These are phyloP conservation scores for Psittacula cyanocephala DNA, from an alignment of 2,113 vertebrate genomes.

Conservation along the genomic window DNA sequence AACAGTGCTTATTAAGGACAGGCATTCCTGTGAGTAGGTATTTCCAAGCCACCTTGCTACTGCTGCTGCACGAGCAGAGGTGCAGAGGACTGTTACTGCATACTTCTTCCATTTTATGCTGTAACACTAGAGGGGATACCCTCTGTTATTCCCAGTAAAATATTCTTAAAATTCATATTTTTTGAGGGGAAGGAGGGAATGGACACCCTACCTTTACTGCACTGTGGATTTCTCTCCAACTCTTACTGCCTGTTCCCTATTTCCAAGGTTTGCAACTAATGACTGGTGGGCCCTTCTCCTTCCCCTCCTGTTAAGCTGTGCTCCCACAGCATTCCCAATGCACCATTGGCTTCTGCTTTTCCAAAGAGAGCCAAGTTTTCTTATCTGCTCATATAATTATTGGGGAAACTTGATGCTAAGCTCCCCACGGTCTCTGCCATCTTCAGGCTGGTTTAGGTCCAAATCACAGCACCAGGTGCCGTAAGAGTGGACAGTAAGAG, in stretches of 20 bases:
- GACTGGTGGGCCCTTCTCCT: too few species aligned
- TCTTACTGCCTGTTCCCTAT: neutral
- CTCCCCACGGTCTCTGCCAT: neutral
- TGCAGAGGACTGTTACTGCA: neutral
- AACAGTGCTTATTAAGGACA: neutral
- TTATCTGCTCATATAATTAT: neutral
- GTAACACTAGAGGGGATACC: neutral
- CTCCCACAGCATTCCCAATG: neutral
- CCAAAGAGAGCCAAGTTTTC: neutral
- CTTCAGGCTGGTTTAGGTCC: neutral
- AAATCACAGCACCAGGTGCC: neutral
- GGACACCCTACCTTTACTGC: neutral
- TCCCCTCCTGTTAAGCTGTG: neutral
- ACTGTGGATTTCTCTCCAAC: neutral
- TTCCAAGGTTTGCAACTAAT: neutral
- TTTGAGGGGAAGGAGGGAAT: too few species aligned
- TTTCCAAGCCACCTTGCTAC: neutral
- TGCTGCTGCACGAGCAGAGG: neutral
- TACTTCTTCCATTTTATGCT: neutral
- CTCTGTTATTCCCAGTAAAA: neutral
- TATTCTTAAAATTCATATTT: neutral
- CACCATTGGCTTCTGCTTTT: neutral
- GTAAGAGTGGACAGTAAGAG: neutral
- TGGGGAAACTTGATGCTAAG: neutral
- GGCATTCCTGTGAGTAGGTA: neutral